Conservation (phyloP, 2,888 invertebrate species). For the Agonopterix arenella region DNA sequence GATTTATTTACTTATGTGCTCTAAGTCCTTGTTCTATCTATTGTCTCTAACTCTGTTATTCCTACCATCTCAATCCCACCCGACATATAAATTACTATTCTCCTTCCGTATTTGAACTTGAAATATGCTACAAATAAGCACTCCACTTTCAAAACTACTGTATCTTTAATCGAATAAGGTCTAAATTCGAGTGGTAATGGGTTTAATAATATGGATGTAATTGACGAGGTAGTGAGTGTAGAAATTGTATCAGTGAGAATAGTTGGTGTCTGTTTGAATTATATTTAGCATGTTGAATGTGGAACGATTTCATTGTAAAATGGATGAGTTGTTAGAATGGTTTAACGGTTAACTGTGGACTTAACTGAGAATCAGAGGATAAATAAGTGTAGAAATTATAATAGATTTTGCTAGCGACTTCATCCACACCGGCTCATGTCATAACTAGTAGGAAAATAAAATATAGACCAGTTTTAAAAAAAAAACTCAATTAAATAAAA, state of each 20-base stretch:
- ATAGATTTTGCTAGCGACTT: too few species aligned
- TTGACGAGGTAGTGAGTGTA: slow-evolving; percentile 10
- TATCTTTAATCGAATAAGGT: background rate
- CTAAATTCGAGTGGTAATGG: background rate
- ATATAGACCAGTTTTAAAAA: too few species aligned
- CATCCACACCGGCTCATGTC: too few species aligned
- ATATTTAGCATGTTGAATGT: slow-evolving; percentile 4
- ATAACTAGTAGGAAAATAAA: too few species aligned
- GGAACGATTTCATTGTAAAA: background rate
- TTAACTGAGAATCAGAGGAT: background rate
- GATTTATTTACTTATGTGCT: too few species aligned
- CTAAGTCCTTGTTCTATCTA: too few species aligned
- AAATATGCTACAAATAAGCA: slow-evolving; percentile 2
- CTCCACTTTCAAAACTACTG: background rate
- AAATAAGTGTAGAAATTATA: background rate
- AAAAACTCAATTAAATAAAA: too few species aligned
- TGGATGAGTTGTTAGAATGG: background rate
- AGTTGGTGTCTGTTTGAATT: slow-evolving; percentile 10
- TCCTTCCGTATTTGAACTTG: slow-evolving; percentile 13
- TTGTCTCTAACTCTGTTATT: too few species aligned
- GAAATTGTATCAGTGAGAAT: slow-evolving; percentile 11
- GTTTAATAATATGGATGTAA: slow-evolving; percentile 12
- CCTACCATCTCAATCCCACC: slow-evolving; percentile 1
- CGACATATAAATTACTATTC: slow-evolving; percentile 11
- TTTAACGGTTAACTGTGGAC: background rate